phyloP scores from a whole-genome alignment of 2,113 vertebrate genomes.

The Stegostoma tigrinum region DNA sequence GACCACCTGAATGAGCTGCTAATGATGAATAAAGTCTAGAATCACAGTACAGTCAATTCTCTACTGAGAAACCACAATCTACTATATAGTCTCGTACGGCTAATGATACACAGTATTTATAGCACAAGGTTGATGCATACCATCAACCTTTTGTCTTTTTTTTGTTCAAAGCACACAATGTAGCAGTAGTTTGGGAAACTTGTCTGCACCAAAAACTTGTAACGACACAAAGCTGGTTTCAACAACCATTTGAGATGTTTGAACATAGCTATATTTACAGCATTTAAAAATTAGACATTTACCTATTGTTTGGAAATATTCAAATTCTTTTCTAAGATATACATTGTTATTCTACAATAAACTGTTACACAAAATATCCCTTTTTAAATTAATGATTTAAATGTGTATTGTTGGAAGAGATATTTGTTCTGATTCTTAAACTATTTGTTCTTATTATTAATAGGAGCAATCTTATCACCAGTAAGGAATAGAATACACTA shows the following conservation, averaged over 20 bases:
- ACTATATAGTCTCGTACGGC: slow-evolving; percentile 77
- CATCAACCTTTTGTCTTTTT: slow-evolving; percentile 60
- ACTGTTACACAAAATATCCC: slow-evolving; percentile 90
- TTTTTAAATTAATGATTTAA: slow-evolving; percentile 79
- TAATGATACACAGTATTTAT: slow-evolving; percentile 84
- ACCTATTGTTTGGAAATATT: slow-evolving; percentile 86
- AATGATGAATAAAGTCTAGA: slow-evolving; percentile 74
- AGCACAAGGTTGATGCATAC: slow-evolving; percentile 57
- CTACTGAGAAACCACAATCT: slow-evolving; percentile 85
- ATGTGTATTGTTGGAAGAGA: slow-evolving; percentile 73
- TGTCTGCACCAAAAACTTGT: slow-evolving; percentile 75
- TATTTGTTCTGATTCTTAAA: slow-evolving; percentile 64
- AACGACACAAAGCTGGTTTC: slow-evolving; percentile 78
- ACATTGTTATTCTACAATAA: slow-evolving; percentile 94
- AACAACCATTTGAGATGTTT: slow-evolving; percentile 71
- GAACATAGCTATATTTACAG: slow-evolving; percentile 92
- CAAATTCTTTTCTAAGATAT: slow-evolving; percentile 93
- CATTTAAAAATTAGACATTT: slow-evolving; percentile 78
- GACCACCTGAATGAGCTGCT: slow-evolving; percentile 77
- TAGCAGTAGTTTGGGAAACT: slow-evolving; percentile 77
- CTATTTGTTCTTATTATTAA: slow-evolving; percentile 70
- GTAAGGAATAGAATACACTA: slow-evolving; percentile 76
- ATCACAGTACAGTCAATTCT: slow-evolving; percentile 81
- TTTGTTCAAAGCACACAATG: slow-evolving; percentile 70
- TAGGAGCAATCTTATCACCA: slow-evolving; percentile 78